phyloP scores from a whole-genome alignment of 2,797 vertebrate species.

The Synaphobranchus kaupii region DNA sequence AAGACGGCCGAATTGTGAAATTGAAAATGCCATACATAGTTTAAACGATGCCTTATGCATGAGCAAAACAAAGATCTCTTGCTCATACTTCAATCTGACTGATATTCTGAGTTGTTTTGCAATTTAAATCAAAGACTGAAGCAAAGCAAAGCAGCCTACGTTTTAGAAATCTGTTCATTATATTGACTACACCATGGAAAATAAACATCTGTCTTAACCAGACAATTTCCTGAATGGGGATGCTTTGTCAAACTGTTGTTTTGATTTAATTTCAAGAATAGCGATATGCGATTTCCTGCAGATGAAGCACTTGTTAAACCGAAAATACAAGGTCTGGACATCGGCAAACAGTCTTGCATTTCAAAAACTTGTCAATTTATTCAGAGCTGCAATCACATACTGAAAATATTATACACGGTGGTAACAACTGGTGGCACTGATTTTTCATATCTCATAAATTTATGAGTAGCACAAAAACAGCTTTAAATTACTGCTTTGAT shows the following conservation, averaged over 20 bases:
- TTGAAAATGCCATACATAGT: neutral
- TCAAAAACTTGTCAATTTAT: neutral
- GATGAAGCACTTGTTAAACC: neutral
- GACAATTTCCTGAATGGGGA: neutral
- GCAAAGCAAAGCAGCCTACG: too few species aligned
- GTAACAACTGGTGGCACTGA: neutral
- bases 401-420: neutral
- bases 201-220: slow-evolving; percentile 1
- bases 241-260: neutral
- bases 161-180: neutral
- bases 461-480: neutral
- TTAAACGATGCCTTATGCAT: neutral
- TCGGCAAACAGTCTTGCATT: neutral
- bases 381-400: neutral
- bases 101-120: neutral
- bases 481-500: neutral
- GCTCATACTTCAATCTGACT: neutral
- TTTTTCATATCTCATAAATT: neutral
- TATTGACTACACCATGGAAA: neutral
- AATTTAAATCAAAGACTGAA: neutral
- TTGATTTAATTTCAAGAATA: neutral
- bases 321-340: neutral
- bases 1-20: neutral
- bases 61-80: neutral
- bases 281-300: neutral